Percentiles rank a stretch among this genome's conserved stretches.
phyloP scores from a whole-genome alignment of 2,113 vertebrate species.

The Platycercus adscitus region DNA sequence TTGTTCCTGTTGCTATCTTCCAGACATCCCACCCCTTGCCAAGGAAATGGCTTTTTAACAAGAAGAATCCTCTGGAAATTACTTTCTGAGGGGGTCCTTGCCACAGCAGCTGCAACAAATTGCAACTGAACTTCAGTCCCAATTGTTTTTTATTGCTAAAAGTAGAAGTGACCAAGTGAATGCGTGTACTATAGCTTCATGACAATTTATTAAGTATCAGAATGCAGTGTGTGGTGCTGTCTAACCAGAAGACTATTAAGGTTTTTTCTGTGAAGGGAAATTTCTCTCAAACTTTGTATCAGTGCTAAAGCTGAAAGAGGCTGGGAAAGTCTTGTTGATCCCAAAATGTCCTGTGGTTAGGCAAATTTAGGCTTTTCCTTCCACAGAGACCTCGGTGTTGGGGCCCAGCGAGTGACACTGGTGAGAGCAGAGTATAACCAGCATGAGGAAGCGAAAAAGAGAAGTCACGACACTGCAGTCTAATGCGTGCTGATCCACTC shows the following conservation, averaged over 20 bases:
- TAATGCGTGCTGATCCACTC: not conserved
- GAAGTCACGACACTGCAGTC: not conserved
- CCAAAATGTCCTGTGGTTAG: slow-evolving; percentile 11
- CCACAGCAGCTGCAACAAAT: slow-evolving; percentile 68
- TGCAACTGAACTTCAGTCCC: slow-evolving; percentile 42
- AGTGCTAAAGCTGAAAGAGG: not conserved
- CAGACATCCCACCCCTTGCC: slow-evolving; percentile 39
- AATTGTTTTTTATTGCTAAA: slow-evolving; percentile 54
- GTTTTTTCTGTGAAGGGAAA: slow-evolving; percentile 39
- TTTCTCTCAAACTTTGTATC: not conserved
- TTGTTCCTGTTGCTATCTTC: slow-evolving; percentile 58
- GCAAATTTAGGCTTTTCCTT: not conserved
- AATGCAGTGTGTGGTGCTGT: not conserved
- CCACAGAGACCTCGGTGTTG: not conserved
- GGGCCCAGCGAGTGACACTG: not conserved
- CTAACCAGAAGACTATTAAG: slow-evolving; percentile 56
- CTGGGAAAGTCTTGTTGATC: not conserved
- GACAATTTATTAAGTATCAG: slow-evolving; percentile 44
- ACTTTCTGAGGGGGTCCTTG: slow-evolving; percentile 53
- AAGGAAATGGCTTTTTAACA: slow-evolving; percentile 75
- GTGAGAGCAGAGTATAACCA: not conserved
- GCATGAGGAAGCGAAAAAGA: not conserved
- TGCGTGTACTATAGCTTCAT: not conserved
- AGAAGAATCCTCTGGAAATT: slow-evolving; percentile 69
- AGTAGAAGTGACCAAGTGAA: slow-evolving; percentile 48